A percentile compares a stretch with the other conserved stretches of the same genome.
These are phyloP conservation scores for Xenentodon cancila DNA, from an alignment of 2,797 vertebrate genomes.

Conservation along the genomic window DNA sequence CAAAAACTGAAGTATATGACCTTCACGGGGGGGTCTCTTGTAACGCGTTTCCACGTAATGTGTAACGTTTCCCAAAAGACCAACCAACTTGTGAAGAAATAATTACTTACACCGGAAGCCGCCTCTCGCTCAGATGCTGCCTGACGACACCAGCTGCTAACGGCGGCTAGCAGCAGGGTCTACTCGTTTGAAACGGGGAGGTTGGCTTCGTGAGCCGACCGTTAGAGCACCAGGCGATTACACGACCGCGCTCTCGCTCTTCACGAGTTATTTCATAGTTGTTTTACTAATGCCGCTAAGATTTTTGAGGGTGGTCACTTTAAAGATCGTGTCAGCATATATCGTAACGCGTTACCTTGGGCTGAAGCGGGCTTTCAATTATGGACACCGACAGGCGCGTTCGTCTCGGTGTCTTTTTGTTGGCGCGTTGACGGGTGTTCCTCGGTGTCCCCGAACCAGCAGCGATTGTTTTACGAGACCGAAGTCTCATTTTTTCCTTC, in stretches of 20 bases:
- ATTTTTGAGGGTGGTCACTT: no score
- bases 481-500: conserved; percentile 73
- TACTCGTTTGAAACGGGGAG: neutral
- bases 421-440: conserved; percentile 25
- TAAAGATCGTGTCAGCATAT: neutral
- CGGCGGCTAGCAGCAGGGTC: conserved; percentile 11
- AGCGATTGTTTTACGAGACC: conserved; percentile 64
- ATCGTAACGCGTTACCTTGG: conserved; percentile 25
- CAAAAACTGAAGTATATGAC: neutral
- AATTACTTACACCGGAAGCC: no score
- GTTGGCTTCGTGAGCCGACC: neutral
- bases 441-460: conserved; percentile 40
- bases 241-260: neutral
- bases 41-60: neutral
- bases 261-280: no score
- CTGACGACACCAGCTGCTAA: neutral
- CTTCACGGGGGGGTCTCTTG: neutral
- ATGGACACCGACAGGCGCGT: conserved; percentile 4
- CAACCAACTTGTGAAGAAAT: no score
- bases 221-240: neutral
- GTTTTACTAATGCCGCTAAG: no score
- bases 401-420: conserved; percentile 35
- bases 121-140: neutral
- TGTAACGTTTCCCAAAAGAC: no score
- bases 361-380: conserved; percentile 22